Evolutionary conservation across 2,113 vertebrate genomes (phyloP), one percentile per base, ranked within the genome.

Genomic region (Kryptolebias marmoratus): DNA sequence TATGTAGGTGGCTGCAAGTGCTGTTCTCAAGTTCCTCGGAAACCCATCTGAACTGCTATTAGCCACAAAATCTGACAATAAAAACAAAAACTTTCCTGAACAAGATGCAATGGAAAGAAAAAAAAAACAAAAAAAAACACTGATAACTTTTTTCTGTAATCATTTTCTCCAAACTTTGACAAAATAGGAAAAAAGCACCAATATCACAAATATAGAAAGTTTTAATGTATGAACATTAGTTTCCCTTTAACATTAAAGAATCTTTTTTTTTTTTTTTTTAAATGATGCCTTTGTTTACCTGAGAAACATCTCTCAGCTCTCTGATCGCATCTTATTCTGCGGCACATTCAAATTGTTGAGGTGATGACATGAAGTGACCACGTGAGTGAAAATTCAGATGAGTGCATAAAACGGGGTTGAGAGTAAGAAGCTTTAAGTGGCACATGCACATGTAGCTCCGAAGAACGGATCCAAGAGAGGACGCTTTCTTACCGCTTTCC

Each of bases 401-500:
- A 82, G 64, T 77, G 79, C 83, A 65, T 75, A 77, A 82, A 22
- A 89, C 83, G 75, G 16, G 61, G 74, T 78, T 74, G 83, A 86
- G 59, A 84, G 79, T 87, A 83, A 85, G 75, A 90, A 91, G 83
- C 87, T 83, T 80, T 44, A 79, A 81, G 78, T 86, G 82, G 80
- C 78, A 64, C 91, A 91, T 93, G 91, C 92, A 90, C 54, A 86
- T 80, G 66, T 83, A n/a, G 27, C 73, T 83, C 72, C 75, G 30
- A 71, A 79, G 81, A 79, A 75, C 53, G 80, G 48, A 58, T 77
- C 66, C 12, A 52, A 78, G 59, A 69, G 13, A 56, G 50, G 31
- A 36, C 64, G 0, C 52, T 31, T 65, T 54, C 91, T 92, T 84
- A 99, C 98, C 97, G 86, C 96, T 96, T 92, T 99, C 98, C 89